A percentile compares a stretch with the other conserved stretches of the same genome.
phyloP scores from a whole-genome alignment of 2,113 vertebrate genomes.

The Carlito syrichta region DNA sequence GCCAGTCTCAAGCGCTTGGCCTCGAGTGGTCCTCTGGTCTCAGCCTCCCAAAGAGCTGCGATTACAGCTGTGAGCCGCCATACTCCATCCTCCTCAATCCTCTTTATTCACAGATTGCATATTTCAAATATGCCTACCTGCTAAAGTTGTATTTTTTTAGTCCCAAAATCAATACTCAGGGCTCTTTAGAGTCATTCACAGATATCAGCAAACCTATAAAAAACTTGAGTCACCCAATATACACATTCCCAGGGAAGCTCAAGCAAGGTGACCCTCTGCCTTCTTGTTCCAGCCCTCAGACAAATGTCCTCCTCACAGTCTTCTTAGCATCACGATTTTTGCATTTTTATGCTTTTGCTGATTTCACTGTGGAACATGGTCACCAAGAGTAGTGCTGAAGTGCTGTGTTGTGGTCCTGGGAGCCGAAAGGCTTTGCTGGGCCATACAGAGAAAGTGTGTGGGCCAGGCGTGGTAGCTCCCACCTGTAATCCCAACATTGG shows the following conservation, averaged over 20 bases:
- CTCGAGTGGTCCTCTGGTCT: too few relatives aligned
- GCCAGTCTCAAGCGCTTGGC: too few relatives aligned
- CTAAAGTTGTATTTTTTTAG: neutral
- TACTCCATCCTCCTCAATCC: too few relatives aligned
- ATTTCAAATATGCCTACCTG: neutral
- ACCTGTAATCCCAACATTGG: neutral
- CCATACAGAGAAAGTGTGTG: neutral
- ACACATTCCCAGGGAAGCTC: neutral
- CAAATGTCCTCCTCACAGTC: neutral
- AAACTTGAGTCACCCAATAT: fast-evolving
- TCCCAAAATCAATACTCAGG: neutral
- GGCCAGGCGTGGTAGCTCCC: neutral
- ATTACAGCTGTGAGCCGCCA: too few relatives aligned
- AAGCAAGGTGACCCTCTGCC: neutral
- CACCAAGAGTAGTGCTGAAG: neutral
- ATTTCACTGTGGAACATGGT: neutral
- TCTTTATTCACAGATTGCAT: neutral
- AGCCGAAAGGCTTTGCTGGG: neutral
- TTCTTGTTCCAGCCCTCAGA: neutral
- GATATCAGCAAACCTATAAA: neutral
- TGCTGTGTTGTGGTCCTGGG: neutral
- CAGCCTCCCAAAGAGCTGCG: too few relatives aligned
- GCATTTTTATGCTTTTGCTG: neutral
- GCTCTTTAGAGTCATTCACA: too few relatives aligned
- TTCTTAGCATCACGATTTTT: neutral